phyloP scores from a whole-genome alignment of 1,140 invertebrate genomes.

The Portunus trituberculatus region DNA sequence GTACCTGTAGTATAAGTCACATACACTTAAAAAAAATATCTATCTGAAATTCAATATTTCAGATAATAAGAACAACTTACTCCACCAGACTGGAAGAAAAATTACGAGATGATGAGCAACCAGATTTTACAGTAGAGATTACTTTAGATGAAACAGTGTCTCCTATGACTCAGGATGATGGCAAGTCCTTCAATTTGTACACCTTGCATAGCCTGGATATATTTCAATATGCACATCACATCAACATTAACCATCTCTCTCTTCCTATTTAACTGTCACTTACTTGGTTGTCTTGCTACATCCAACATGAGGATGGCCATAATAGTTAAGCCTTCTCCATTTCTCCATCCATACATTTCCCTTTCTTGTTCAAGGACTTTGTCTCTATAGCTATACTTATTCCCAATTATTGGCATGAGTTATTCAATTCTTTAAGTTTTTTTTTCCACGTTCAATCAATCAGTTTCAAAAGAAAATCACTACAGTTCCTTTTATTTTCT shows the following conservation, averaged over 20 bases:
- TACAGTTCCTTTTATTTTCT: neutral
- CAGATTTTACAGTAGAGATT: neutral
- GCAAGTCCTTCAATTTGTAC: neutral
- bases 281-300: neutral
- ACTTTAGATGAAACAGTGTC: neutral
- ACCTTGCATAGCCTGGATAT: neutral
- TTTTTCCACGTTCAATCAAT: neutral
- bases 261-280: neutral
- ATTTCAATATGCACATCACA: no score
- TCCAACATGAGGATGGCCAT: no score
- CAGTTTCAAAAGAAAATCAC: neutral
- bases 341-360: no score
- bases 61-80: constrained; percentile 54
- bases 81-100: neutral
- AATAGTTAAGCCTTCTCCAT: no score
- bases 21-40: no score
- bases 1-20: no score
- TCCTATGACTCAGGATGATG: neutral
- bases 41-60: neutral
- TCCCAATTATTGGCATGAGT: no score
- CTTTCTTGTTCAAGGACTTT: no score
- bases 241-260: neutral
- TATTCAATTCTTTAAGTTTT: neutral
- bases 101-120: neutral
- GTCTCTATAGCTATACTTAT: no score